phyloP scores from a whole-genome alignment of 2,113 vertebrate genomes.

The Nematolebias whitei region DNA sequence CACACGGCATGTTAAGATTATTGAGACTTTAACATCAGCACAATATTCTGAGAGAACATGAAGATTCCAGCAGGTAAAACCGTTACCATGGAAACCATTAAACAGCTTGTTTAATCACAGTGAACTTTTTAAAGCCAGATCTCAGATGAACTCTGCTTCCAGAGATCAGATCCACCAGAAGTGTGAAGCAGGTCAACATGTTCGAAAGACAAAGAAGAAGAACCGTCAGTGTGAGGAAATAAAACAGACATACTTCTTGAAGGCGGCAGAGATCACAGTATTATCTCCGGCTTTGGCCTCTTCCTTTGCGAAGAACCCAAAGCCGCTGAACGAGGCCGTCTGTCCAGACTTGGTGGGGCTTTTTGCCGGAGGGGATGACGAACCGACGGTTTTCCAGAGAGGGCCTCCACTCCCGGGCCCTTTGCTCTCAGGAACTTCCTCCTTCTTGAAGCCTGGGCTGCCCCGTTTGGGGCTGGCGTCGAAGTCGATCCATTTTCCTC shows the following conservation, averaged over 20 bases:
- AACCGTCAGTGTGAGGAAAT: slow-evolving; percentile 13
- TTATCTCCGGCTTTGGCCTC: slow-evolving; percentile 71
- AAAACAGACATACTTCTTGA: slow-evolving; percentile 81
- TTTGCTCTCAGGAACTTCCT: slow-evolving; percentile 60
- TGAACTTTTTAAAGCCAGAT: no score
- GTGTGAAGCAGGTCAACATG: no score
- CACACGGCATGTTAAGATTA: no score
- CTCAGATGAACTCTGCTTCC: no score
- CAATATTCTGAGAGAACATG: no score
- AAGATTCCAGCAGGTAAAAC: no score
- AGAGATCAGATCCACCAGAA: no score
- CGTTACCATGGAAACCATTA: no score
- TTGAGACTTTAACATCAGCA: no score
- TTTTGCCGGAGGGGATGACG: slow-evolving; percentile 62
- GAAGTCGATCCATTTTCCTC: slow-evolving; percentile 85
- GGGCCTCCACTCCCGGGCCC: slow-evolving; percentile 61
- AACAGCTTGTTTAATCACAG: no score
- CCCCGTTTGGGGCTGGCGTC: slow-evolving; percentile 81
- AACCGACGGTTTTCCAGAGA: slow-evolving; percentile 82
- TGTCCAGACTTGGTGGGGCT: slow-evolving; percentile 87
- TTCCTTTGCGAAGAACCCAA: slow-evolving; percentile 82
- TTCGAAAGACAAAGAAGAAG: no score
- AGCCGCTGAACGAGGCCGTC: slow-evolving; percentile 65
- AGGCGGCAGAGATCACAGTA: slow-evolving; percentile 74
- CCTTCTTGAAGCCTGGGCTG: slow-evolving; percentile 61